phyloP scores from a whole-genome alignment of 2,888 invertebrate genomes.

The Drosophila merina region DNA sequence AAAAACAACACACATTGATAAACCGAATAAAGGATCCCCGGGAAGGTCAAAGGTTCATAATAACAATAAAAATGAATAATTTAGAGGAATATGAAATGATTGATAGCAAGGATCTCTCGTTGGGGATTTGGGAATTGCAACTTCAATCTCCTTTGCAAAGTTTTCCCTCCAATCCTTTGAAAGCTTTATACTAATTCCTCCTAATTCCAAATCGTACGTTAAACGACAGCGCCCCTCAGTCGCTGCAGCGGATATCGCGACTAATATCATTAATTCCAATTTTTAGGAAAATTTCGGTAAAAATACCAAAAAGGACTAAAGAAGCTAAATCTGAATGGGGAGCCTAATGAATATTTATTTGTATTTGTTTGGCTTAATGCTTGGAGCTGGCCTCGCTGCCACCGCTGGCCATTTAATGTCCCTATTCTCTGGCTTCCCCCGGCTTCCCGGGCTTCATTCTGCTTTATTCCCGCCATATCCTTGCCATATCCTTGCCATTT shows the following conservation, averaged over 20 bases:
- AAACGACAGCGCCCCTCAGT: no score
- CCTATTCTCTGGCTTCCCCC: slow-evolving; percentile 30
- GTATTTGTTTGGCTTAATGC: slow-evolving; percentile 44
- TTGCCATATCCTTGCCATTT: slow-evolving; percentile 49
- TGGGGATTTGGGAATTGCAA: no score
- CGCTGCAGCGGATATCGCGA: no score
- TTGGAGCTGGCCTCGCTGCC: slow-evolving; percentile 30
- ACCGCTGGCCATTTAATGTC: slow-evolving; percentile 64
- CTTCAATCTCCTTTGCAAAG: no score
- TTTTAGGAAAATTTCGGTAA: slow-evolving; percentile 9
- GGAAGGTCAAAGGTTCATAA: neutral
- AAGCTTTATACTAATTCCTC: neutral
- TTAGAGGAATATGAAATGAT: no score
- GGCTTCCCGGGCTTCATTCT: slow-evolving; percentile 27
- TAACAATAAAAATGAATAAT: no score
- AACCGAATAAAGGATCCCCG: neutral
- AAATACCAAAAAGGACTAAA: neutral
- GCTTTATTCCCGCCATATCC: slow-evolving; percentile 43
- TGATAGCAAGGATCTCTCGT: no score
- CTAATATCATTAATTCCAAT: slow-evolving; percentile 34
- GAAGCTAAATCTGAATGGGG: slow-evolving; percentile 37
- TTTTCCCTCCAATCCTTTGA: no score
- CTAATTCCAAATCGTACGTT: no score
- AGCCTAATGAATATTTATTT: slow-evolving; percentile 49
- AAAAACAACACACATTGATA: neutral